phyloP scores from a whole-genome alignment of 92 coral and sea anemone species.

The Palythoa grandiflora region DNA sequence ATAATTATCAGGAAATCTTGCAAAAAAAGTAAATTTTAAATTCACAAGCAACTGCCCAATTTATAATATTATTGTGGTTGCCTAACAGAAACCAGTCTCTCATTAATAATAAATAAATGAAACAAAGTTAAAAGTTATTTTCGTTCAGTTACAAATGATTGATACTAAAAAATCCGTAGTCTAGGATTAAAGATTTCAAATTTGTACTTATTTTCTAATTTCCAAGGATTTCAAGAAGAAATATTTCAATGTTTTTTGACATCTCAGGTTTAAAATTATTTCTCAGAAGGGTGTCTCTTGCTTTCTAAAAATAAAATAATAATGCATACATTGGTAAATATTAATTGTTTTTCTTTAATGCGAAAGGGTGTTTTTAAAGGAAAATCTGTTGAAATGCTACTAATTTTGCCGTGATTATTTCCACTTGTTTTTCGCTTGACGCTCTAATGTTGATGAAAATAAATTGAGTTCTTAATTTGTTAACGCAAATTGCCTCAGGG shows the following conservation, averaged over 20 bases:
- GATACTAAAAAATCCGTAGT: no score
- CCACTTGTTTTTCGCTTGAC: no score
- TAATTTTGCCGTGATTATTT: no score
- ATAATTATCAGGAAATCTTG: no score
- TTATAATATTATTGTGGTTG: not conserved
- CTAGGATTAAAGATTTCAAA: no score
- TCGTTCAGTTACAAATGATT: not conserved
- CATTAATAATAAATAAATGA: constrained; percentile 14
- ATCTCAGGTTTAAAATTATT: not conserved
- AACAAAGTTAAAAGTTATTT: not conserved
- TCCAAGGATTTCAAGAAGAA: no score
- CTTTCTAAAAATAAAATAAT: constrained; percentile 3
- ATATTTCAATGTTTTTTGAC: no score
- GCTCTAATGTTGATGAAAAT: not conserved
- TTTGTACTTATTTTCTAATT: no score
- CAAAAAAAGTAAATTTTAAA: no score
- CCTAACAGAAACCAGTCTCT: not conserved
- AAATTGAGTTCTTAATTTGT: not conserved
- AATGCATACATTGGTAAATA: not conserved
- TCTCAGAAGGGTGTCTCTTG: not conserved
- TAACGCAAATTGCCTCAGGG: not conserved
- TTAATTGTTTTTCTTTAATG: not conserved
- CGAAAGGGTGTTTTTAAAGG: no score
- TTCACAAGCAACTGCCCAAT: no score
- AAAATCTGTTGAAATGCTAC: no score